phyloP scores from a whole-genome alignment of 2,797 vertebrate species.

The Sparidentex hasta region DNA sequence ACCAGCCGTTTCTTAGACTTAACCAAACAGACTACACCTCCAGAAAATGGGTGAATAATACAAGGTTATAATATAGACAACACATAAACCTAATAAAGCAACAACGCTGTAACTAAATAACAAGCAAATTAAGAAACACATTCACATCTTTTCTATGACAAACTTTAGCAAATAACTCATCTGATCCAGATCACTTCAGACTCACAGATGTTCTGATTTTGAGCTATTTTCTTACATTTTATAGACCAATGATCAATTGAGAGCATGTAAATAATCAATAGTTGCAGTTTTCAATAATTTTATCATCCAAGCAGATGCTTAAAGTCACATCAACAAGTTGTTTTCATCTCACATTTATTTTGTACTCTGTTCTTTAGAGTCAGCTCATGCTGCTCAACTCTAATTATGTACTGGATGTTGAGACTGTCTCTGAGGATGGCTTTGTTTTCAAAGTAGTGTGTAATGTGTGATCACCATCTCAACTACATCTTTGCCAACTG shows the following conservation, averaged over 20 bases:
- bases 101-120: neutral
- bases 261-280: neutral
- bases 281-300: neutral
- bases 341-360: neutral
- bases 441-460: neutral
- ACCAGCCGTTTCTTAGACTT: neutral
- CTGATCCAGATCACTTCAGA: too few relatives aligned
- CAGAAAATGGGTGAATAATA: neutral
- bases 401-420: neutral
- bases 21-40: neutral
- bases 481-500: neutral
- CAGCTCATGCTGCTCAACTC: constrained; percentile 1
- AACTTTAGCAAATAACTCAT: too few relatives aligned
- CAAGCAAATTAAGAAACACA: too few relatives aligned
- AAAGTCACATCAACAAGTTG: neutral
- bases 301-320: neutral
- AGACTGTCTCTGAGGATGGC: neutral
- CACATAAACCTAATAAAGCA: too few relatives aligned
- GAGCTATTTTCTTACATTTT: neutral
- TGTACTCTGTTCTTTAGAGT: neutral
- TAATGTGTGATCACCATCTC: neutral
- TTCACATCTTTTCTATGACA: too few relatives aligned
- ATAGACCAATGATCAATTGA: neutral
- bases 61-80: too few relatives aligned
- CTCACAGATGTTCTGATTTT: neutral